Conservation (phyloP, 64 coral and sea anemone genomes). For the Pocillopora verrucosa region DNA sequence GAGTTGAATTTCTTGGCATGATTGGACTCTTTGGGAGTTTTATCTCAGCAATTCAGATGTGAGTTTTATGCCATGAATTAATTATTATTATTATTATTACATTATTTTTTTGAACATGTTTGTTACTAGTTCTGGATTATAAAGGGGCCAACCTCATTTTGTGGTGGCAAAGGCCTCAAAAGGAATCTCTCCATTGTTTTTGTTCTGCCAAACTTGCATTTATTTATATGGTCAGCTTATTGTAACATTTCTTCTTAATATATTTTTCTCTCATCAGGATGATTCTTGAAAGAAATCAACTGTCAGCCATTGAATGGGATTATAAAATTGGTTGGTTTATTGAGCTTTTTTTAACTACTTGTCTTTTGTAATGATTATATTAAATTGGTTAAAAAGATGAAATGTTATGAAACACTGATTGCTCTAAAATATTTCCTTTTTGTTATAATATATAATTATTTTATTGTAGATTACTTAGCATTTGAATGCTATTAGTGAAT, state of each 20-base stretch:
- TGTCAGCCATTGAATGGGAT: constrained; percentile 30
- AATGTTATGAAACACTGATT: background rate
- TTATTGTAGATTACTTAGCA: background rate
- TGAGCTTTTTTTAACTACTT: background rate
- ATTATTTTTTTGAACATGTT: no score
- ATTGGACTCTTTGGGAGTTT: constrained; percentile 85
- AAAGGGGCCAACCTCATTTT: no score
- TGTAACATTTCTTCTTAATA: background rate
- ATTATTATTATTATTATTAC: no score
- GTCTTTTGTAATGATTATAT: background rate
- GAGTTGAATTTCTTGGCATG: constrained; percentile 93
- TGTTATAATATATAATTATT: no score
- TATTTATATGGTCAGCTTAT: background rate
- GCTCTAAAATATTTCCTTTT: background rate
- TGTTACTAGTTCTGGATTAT: no score
- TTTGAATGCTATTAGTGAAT: background rate
- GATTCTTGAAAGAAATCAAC: constrained; percentile 55
- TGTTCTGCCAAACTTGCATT: background rate
- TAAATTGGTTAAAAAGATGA: background rate
- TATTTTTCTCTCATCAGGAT: background rate
- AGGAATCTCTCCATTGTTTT: background rate
- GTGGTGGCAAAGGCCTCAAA: no score
- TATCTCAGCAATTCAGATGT: constrained; percentile 89
- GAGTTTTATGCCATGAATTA: constrained; percentile 11
- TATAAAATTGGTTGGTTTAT: constrained; percentile 51